These are phyloP conservation scores for Hemicrepidius hirtus DNA, from an alignment of 2,888 invertebrate species.

Conservation along the genomic window DNA sequence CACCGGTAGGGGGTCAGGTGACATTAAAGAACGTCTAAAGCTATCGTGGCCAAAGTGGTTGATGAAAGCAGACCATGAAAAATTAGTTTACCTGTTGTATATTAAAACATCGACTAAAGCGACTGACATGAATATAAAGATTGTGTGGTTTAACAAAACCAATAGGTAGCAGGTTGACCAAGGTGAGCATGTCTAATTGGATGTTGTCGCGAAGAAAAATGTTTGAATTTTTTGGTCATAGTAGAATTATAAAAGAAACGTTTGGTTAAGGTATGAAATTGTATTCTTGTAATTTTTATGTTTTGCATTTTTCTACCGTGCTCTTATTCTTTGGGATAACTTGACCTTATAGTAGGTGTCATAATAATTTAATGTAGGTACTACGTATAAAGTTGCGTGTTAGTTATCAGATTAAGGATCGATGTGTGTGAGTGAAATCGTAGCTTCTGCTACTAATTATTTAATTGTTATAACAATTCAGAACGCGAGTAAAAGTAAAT, in stretches of 20 bases:
- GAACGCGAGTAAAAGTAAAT: conserved; percentile 71
- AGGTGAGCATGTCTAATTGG: not conserved
- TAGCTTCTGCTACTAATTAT: conserved; percentile 69
- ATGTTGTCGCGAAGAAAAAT: not conserved
- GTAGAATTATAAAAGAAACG: no score
- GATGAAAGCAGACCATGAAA: conserved; percentile 42
- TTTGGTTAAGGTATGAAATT: no score
- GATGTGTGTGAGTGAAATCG: conserved; percentile 67
- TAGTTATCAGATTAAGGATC: conserved; percentile 59
- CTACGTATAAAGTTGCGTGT: conserved; percentile 57
- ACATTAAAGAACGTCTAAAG: conserved; percentile 12
- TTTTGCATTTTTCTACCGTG: no score
- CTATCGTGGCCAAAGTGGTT: conserved; percentile 44
- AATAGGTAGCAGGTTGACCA: conserved; percentile 3
- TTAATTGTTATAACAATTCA: conserved; percentile 70
- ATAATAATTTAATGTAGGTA: not conserved
- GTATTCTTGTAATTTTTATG: no score
- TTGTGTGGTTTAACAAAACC: conserved; percentile 6
- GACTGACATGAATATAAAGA: conserved; percentile 10
- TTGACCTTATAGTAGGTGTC: no score
- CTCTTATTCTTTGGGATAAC: no score
- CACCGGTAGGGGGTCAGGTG: conserved; percentile 46
- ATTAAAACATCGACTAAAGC: conserved; percentile 50
- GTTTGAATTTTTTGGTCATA: not conserved
- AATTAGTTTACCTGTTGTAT: conserved; percentile 53